phyloP scores from a whole-genome alignment of 2,888 invertebrate genomes.

The Brachypterus glaber region DNA sequence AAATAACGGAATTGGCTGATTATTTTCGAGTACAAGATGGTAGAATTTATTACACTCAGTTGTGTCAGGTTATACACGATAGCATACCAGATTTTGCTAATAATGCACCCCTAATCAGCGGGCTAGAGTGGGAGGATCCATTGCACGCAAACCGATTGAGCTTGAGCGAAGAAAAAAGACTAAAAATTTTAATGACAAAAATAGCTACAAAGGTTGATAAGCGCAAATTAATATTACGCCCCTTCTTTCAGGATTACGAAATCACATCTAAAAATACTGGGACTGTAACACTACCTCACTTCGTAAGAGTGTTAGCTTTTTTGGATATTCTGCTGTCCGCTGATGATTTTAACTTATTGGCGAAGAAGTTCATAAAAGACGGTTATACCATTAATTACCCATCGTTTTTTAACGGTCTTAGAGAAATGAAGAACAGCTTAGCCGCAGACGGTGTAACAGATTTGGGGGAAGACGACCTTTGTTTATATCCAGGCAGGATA shows the following conservation, averaged over 20 bases:
- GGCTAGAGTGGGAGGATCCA: constrained; percentile 60
- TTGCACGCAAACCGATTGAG: constrained; percentile 57
- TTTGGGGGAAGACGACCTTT: constrained; percentile 47
- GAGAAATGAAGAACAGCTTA: constrained; percentile 54
- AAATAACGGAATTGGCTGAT: constrained; percentile 63
- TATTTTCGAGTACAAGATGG: constrained; percentile 76
- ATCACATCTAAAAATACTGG: constrained; percentile 63
- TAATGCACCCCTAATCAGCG: constrained; percentile 43
- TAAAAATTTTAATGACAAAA: constrained; percentile 62
- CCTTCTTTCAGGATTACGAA: constrained; percentile 68
- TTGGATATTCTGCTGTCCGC: constrained; percentile 58
- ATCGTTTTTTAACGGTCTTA: constrained; percentile 60
- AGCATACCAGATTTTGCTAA: constrained; percentile 47
- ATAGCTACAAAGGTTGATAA: constrained; percentile 52
- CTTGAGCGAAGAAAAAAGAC: constrained; percentile 54
- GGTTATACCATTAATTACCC: constrained; percentile 70
- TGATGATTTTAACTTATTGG: constrained; percentile 62
- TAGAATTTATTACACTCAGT: constrained; percentile 63
- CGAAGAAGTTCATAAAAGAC: constrained; percentile 67
- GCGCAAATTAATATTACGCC: constrained; percentile 55
- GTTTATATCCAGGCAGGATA: constrained; percentile 53
- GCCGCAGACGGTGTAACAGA: constrained; percentile 45
- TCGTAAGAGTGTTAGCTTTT: constrained; percentile 63
- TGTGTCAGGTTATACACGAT: constrained; percentile 63
- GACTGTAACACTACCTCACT: constrained; percentile 66